Base-by-base conservation (phyloP, 2,113 vertebrate genomes). In the Micronycteris hirsuta region DNA sequence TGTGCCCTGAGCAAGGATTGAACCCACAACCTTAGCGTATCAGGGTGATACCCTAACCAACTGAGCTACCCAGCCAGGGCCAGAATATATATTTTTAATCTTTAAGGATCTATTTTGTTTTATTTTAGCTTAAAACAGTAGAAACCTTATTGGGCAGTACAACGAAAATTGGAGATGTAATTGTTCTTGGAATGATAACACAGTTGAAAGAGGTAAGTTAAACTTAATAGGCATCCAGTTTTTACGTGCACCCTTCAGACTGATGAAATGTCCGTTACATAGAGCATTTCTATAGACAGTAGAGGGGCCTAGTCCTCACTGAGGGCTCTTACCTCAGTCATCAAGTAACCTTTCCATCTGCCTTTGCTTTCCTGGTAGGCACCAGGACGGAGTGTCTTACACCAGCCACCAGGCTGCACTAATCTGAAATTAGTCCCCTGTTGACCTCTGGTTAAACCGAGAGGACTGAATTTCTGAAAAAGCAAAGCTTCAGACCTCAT, bases 171-270 rank as follows among this genome's bases (percentile, higher is more conserved):
- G 98, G 99, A 90, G 99, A 99, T 67, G 99, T 99, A 97, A 99
- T 99, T 96, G 98, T 99, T 38, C 99, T 99, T 5, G 99, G 99
- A 76, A 99, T 99, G 99, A 98, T 99, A 98, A 99, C 99, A 49
- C 99, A 99, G 97, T 98, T 99, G 24, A 99, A 99, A 98, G 99
- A 99, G 99, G 99, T 99, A 97, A 97, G 98, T 95, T 49, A 31
- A 63, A 86, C 47, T 93, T 45, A 11, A n/a, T 7, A 52, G 85
- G 71, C 43, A 77, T 95, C 31, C 70, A 38, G 36, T 28, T 89
- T 52, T 12, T 86, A 95, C 80, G 65, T 74, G 96, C 70, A 19
- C 11, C 83, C 49, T 81, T 80, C 4, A 38, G 45, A 65, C 4
- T 73, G 31, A 41, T 71, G n/a, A 71, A 71, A 43, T 77, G 15